Base-by-base conservation (phyloP, 2,888 invertebrate genomes). In the Latrodectus hesperus region DNA sequence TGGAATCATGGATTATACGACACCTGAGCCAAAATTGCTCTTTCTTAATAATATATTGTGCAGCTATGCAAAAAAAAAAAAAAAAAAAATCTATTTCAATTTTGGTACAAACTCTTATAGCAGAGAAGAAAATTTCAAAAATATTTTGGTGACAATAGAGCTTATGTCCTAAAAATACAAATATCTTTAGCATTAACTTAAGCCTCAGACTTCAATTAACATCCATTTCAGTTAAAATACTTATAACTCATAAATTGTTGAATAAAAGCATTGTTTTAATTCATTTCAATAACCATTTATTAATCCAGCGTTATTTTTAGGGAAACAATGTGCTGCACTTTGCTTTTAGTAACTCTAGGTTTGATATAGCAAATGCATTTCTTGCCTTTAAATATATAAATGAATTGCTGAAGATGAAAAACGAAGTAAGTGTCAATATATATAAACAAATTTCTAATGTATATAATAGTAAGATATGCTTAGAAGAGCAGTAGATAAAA, bases 281-380 rank as follows among this genome's bases (percentile, higher is more conserved):
- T 64, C 0, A 64, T 5, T n/a, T 4, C 3, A n/a, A 16, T 16
- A 64, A 38, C n/a, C n/a, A n/a, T n/a, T 6, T 38, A 38, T 38
- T 68, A 2, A 38, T 64, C 64, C 9, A 11, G 38, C 38, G 14
- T 65, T 38, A 12, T 22, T 78, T 52, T 14, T 53, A 85, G 85
- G 85, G 79, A 6, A 85, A 85, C 55, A 85, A 73, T 64, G 70
- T 79, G 16, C 51, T 85, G 0, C 85, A 85, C 22, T 85, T 79
- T 38, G 79, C 85, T 12, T 79, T 55, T 64, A 74, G 74, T 8
- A 79, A 85, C 53, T 64, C 73, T 38, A 38, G 65, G 55, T 85
- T 85, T 64, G 85, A 79, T 17, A 65, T 85, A 49, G 78, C 65
- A 17, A 77, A 77, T 6, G 77, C 55, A 16, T 16, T 84, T 9